phyloP scores from a whole-genome alignment of 1,140 invertebrate species.

The Lepidurus couesii region DNA sequence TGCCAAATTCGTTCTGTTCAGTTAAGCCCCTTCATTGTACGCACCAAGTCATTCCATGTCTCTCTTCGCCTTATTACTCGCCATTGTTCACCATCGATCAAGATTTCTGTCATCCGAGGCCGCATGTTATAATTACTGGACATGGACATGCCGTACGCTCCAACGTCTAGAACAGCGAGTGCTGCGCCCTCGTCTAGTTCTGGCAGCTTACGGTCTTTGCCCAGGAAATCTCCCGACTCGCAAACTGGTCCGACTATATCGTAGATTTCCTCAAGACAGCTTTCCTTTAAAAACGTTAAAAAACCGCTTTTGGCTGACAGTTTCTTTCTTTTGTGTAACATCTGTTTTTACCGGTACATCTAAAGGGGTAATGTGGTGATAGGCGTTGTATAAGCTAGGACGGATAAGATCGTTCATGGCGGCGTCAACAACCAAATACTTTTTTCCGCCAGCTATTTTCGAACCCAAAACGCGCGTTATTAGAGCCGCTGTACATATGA shows the following conservation, averaged over 20 bases:
- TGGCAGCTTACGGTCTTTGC: conserved; percentile 42
- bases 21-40: conserved; percentile 23
- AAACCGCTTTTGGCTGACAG: not conserved
- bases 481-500: conserved; percentile 37
- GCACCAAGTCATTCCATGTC: conserved; percentile 33
- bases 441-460: conserved; percentile 34
- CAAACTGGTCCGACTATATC: conserved; percentile 50
- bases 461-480: conserved; percentile 44
- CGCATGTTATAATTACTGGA: conserved; percentile 48
- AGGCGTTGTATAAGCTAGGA: conserved; percentile 46
- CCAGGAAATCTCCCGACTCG: conserved; percentile 48
- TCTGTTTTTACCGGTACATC: conserved; percentile 30
- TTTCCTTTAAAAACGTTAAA: not conserved
- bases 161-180: conserved; percentile 46
- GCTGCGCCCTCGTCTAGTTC: conserved; percentile 40
- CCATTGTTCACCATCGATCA: conserved; percentile 41
- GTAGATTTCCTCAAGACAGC: conserved; percentile 36
- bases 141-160: conserved; percentile 48
- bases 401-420: conserved; percentile 45
- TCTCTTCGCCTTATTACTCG: conserved; percentile 43
- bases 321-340: not conserved
- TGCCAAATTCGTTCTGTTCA: not conserved
- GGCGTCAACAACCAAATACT: conserved; percentile 41
- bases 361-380: conserved; percentile 44
- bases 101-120: conserved; percentile 45